Conservation (phyloP, 1,140 invertebrate genomes). For the Planococcus citri region DNA sequence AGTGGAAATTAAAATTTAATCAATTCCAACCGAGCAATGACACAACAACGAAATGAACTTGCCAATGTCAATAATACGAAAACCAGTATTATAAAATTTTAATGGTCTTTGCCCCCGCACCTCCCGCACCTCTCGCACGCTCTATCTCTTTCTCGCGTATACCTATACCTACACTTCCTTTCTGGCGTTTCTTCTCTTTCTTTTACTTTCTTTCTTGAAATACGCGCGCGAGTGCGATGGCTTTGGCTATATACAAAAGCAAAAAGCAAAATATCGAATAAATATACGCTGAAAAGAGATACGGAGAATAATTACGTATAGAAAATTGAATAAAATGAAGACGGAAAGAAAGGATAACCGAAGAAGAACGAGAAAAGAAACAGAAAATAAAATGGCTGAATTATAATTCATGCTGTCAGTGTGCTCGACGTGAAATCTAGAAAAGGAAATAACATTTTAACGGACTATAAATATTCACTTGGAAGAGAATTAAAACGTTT, state of each 20-base stretch:
- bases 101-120: not conserved
- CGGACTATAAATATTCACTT: conserved; percentile 15
- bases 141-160: no score
- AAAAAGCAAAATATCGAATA: no score
- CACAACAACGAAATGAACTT: not conserved
- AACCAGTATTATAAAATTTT: conserved; percentile 11
- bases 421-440: conserved; percentile 14
- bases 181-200: no score
- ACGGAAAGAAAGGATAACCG: not conserved
- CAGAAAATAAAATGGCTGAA: conserved; percentile 17
- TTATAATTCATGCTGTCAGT: conserved; percentile 19
- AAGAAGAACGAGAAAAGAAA: not conserved
- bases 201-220: no score
- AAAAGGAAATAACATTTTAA: conserved; percentile 19
- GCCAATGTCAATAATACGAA: not conserved
- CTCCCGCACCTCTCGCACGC: no score
- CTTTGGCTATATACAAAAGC: no score
- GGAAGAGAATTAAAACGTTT: conserved; percentile 18
- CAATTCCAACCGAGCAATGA: not conserved
- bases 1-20: no score
- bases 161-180: no score
- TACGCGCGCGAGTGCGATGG: no score
- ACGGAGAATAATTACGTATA: no score
- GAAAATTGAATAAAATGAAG: no score
- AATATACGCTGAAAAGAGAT: no score